phyloP scores from a whole-genome alignment of 53 echinoderm and acorn worm species.

The Temnopleurus reevesii region DNA sequence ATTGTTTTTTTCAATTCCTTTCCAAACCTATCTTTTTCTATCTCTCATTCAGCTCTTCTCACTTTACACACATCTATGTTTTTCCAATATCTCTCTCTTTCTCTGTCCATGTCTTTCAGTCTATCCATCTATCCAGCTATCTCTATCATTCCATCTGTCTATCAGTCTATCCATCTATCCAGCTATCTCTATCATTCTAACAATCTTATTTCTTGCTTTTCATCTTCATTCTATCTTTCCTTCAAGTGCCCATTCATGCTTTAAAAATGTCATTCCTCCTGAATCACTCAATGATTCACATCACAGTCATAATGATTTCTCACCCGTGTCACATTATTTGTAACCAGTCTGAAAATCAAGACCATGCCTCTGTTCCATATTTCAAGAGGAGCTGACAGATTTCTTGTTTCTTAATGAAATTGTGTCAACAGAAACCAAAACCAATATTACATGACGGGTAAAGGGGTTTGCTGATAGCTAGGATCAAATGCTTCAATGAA shows the following conservation, averaged over 20 bases:
- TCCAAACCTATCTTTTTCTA: no score
- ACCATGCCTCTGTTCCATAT: not conserved
- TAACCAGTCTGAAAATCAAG: not conserved
- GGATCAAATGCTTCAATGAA: slow-evolving; percentile 32
- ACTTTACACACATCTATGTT: no score
- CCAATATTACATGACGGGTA: not conserved
- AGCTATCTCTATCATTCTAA: not conserved
- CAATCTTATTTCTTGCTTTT: not conserved
- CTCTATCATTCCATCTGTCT: not conserved
- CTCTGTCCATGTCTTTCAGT: no score
- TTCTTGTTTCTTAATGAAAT: slow-evolving; percentile 38
- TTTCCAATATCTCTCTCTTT: no score
- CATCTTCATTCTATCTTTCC: not conserved
- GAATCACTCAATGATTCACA: not conserved
- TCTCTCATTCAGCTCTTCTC: no score
- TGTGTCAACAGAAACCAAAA: slow-evolving; percentile 42
- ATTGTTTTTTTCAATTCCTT: no score
- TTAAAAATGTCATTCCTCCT: not conserved
- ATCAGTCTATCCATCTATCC: not conserved
- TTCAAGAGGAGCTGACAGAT: slow-evolving; percentile 31
- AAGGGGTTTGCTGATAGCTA: slow-evolving; percentile 10
- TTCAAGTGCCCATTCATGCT: not conserved
- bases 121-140: no score
- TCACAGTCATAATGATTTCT: not conserved
- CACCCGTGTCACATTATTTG: not conserved